These are phyloP conservation scores for Drosophila pachea DNA, from an alignment of 1,140 invertebrate genomes.

Conservation along the genomic window DNA sequence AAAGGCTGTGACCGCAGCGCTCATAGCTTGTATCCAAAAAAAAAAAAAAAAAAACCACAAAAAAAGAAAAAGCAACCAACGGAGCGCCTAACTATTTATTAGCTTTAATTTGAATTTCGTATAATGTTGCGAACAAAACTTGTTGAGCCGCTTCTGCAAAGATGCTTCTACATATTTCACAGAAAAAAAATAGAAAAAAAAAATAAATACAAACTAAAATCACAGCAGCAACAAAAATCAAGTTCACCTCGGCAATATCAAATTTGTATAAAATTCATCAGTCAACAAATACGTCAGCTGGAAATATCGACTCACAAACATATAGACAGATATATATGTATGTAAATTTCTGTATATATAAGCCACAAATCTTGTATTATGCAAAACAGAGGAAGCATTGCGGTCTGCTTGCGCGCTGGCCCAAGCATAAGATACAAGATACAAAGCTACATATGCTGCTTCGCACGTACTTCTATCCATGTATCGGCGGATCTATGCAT, in stretches of 20 bases:
- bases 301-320: slow-evolving; percentile 35
- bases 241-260: slow-evolving; percentile 76
- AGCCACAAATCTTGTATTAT: slow-evolving; percentile 55
- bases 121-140: slow-evolving; percentile 65
- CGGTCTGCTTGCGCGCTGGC: slow-evolving; percentile 3
- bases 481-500: slow-evolving; percentile 4
- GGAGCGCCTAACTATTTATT: slow-evolving; percentile 72
- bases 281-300: slow-evolving; percentile 69
- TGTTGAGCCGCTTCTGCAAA: slow-evolving; percentile 68
- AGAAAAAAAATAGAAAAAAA: slow-evolving; percentile 33
- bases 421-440: slow-evolving; percentile 22
- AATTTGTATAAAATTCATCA: slow-evolving; percentile 78
- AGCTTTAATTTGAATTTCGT: slow-evolving; percentile 75
- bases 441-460: slow-evolving; percentile 28
- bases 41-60: slow-evolving; percentile 18
- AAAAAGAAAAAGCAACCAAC: not conserved
- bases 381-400: slow-evolving; percentile 69
- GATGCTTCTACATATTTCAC: slow-evolving; percentile 66
- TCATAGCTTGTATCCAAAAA: slow-evolving; percentile 26
- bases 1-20: slow-evolving; percentile 21
- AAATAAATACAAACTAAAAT: slow-evolving; percentile 35
- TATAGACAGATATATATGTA: slow-evolving; percentile 9
- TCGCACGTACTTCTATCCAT: slow-evolving; percentile 4
- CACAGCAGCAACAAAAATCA: slow-evolving; percentile 58
- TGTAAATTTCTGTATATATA: slow-evolving; percentile 4